Conservation (phyloP, 1,140 invertebrate species). For the Streblospio benedicti region DNA sequence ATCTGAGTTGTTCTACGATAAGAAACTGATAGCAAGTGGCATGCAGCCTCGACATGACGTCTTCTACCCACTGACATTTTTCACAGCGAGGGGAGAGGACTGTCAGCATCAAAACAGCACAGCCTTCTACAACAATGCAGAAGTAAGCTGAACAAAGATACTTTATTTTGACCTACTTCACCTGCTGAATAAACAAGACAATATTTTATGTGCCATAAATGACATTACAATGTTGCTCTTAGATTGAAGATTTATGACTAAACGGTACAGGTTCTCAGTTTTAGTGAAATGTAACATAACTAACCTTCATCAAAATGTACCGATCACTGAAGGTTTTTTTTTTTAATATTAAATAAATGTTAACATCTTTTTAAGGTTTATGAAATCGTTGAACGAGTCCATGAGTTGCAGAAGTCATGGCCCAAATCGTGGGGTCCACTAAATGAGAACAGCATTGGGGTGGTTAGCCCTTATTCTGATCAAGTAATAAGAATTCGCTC, state of each 20-base stretch:
- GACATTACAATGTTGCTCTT: too few species aligned
- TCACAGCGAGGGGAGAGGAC: slow-evolving; percentile 69
- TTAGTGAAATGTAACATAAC: too few species aligned
- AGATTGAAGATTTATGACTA: too few species aligned
- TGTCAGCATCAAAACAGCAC: slow-evolving; percentile 67
- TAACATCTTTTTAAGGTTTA: slow-evolving; percentile 48
- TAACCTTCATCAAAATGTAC: too few species aligned
- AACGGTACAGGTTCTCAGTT: too few species aligned
- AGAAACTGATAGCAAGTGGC: slow-evolving; percentile 62
- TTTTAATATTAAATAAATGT: too few species aligned
- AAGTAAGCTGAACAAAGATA: too few species aligned
- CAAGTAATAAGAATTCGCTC: slow-evolving; percentile 69
- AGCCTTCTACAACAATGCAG: slow-evolving; percentile 74
- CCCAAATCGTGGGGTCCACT: slow-evolving; percentile 65
- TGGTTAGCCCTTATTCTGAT: slow-evolving; percentile 78
- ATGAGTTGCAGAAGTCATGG: slow-evolving; percentile 62
- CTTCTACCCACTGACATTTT: slow-evolving; percentile 71
- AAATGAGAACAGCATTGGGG: slow-evolving; percentile 67
- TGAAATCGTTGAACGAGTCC: slow-evolving; percentile 65
- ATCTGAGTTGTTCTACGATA: slow-evolving; percentile 73
- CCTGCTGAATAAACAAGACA: too few species aligned
- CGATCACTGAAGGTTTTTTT: too few species aligned
- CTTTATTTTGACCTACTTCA: too few species aligned
- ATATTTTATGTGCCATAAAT: too few species aligned
- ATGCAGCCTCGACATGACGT: slow-evolving; percentile 59